A percentile compares a stretch with the other conserved stretches of the same genome.
These are phyloP conservation scores for Sesamia inferens DNA, from an alignment of 2,888 invertebrate species.

Conservation along the genomic window DNA sequence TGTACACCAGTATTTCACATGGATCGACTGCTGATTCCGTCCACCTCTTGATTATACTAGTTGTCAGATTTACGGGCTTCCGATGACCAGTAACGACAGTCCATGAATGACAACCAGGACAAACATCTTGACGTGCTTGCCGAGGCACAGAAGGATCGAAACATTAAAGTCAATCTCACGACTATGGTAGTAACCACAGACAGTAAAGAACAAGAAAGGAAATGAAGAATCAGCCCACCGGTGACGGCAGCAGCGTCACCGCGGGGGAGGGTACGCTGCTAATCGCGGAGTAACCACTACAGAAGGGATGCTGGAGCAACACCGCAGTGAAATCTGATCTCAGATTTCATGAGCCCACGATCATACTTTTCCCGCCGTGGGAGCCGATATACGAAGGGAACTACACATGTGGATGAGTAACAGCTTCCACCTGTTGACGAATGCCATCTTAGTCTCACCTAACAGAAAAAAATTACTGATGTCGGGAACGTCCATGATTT, in stretches of 20 bases:
- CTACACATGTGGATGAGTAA: neutral
- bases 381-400: conserved; percentile 13
- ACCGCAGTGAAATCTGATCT: neutral
- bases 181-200: too few relatives aligned
- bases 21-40: too few relatives aligned
- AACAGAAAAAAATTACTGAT: neutral
- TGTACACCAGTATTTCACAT: too few relatives aligned
- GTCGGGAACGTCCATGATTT: neutral
- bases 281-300: conserved; percentile 5
- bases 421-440: neutral
- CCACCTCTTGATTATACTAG: too few relatives aligned
- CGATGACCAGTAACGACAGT: too few relatives aligned
- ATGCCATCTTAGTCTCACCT: conserved; percentile 9
- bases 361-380: conserved; percentile 3
- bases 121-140: too few relatives aligned
- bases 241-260: conserved; percentile 26
- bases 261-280: neutral
- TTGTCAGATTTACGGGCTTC: too few relatives aligned
- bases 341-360: neutral
- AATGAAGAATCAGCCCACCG: neutral
- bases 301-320: too few relatives aligned
- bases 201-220: too few relatives aligned
- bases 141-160: too few relatives aligned
- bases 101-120: too few relatives aligned
- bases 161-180: too few relatives aligned